Base-by-base conservation (phyloP, 2,888 invertebrate species). In the Zelleria hepariella region DNA sequence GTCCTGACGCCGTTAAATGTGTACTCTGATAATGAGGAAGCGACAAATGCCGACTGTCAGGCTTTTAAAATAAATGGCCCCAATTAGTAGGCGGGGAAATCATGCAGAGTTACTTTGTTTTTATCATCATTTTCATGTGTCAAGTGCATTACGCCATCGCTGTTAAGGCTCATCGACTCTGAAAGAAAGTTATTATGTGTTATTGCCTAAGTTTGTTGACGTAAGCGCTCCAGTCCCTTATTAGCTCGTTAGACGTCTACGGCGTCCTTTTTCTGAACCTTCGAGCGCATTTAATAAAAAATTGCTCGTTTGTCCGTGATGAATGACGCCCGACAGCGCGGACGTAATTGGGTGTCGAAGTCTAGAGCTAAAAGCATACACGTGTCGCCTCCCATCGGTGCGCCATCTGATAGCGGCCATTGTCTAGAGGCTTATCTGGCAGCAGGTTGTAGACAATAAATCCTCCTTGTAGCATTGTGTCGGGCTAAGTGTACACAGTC, bases 321-420 rank as follows among this genome's bases (percentile, higher is more conserved):
- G 78, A 83, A 84, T 82, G 84, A 80, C 72, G 64, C 65, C 66
- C 72, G 76, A 72, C 78, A 72, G 74, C 72, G 66, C 69, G 70
- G 72, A 73, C 76, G 80, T 86, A 86, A 88, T 86, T 86, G 84
- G 84, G 80, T 82, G 83, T 82, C 82, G 80, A 82, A 82, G 83
- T 77, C 78, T 80, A 72, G 72, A 67, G 76, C 80, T 86, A 84
- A 86, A 83, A 86, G 87, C 87, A 86, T 83, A 86, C 86, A 86
- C 86, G 74, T 86, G 87, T 86, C 69, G 67, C 67, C 62, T 64
- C 65, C 73, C 77, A 76, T 74, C 73, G 72, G 63, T 66, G 71
- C 74, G 75, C 73, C 74, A 80, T 81, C 80, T 73, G 81, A 80
- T 82, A 78, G 77, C 68, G 53, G 58, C 82, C 75, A 85, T 86